phyloP scores from a whole-genome alignment of 2,888 invertebrate genomes.

The Phania funesta region DNA sequence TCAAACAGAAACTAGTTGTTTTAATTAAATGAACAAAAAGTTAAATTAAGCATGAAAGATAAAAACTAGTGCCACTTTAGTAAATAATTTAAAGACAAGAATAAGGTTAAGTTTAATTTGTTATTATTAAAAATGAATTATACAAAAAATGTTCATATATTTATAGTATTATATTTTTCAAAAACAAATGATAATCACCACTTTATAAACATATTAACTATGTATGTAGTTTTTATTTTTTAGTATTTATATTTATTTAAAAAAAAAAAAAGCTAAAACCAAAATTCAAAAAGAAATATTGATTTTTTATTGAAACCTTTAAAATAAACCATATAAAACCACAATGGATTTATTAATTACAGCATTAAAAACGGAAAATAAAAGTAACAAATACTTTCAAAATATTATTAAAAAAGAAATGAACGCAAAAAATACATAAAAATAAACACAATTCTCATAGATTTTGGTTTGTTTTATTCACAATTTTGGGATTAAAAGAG shows the following conservation, averaged over 20 bases:
- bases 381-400: conserved; percentile 35
- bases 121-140: conserved; percentile 62
- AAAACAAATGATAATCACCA: conserved; percentile 57
- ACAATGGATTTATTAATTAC: conserved; percentile 45
- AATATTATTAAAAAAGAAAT: conserved; percentile 5
- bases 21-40: conserved; percentile 50
- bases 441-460: conserved; percentile 63
- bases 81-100: conserved; percentile 55
- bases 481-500: conserved; percentile 45
- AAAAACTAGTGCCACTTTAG: conserved; percentile 66
- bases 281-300: background rate
- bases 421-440: conserved; percentile 21
- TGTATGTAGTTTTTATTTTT: conserved; percentile 45
- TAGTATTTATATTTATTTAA: conserved; percentile 31
- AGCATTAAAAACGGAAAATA: conserved; percentile 37
- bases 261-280: conserved; percentile 35
- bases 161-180: conserved; percentile 57
- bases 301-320: conserved; percentile 44
- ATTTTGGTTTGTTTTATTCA: conserved; percentile 60
- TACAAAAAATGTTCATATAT: conserved; percentile 58
- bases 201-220: conserved; percentile 64
- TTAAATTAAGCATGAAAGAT: conserved; percentile 38
- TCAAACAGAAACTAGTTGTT: conserved; percentile 41
- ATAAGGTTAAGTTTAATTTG: conserved; percentile 66
- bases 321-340: conserved; percentile 47